Percentiles rank a stretch among this genome's conserved stretches.
Conservation (phyloP, 2,113 vertebrate genomes). For the Pristiophorus japonicus region DNA sequence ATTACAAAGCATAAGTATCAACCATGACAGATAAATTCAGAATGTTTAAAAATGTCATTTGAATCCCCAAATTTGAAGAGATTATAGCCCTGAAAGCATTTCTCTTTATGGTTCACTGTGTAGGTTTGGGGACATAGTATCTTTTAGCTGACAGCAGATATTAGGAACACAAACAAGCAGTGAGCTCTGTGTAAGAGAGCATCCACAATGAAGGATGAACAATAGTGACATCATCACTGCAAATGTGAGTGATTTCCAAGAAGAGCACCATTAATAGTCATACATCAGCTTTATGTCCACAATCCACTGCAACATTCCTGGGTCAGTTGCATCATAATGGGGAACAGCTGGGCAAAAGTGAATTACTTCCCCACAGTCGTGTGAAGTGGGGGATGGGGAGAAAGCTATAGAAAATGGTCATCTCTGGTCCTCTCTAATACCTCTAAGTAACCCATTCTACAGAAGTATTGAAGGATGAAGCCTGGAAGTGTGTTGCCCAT, state of each 20-base stretch:
- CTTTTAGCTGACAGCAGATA: neutral
- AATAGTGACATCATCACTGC: neutral
- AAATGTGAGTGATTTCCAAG: neutral
- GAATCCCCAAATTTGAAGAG: neutral
- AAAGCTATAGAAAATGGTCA: neutral
- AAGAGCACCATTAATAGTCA: neutral
- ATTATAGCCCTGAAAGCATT: neutral
- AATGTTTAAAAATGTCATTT: neutral
- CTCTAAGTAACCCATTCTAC: neutral
- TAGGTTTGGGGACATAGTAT: neutral
- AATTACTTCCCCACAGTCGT: neutral
- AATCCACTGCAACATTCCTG: neutral
- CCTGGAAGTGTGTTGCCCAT: neutral
- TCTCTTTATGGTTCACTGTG: neutral
- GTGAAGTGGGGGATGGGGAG: neutral
- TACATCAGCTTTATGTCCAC: neutral
- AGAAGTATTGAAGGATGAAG: neutral
- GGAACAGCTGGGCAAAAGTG: neutral
- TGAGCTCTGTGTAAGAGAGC: too few relatives aligned
- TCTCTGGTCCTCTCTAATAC: neutral
- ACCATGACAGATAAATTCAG: neutral
- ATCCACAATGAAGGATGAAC: neutral
- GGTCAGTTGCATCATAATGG: neutral
- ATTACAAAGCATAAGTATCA: neutral
- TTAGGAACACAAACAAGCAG: neutral